Conservation (phyloP, 2,888 invertebrate species). For the Nomada fabriciana region DNA sequence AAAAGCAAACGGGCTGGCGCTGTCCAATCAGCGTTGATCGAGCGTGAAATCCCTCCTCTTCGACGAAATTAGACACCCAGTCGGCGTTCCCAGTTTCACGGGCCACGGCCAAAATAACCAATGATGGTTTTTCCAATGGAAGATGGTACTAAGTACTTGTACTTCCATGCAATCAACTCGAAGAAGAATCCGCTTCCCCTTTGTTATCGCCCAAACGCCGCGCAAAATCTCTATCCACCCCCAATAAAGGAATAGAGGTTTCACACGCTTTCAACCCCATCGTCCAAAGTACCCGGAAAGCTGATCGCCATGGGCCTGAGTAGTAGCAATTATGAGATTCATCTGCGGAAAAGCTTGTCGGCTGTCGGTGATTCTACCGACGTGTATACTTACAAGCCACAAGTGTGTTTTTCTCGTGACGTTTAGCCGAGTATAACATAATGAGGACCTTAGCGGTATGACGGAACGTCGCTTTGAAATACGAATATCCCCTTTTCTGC, state of each 20-base stretch:
- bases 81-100: slow-evolving; percentile 39
- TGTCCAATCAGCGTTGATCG: slow-evolving; percentile 69
- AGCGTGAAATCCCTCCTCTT: slow-evolving; percentile 71
- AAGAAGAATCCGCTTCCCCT: background rate
- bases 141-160: background rate
- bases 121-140: slow-evolving; percentile 55
- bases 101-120: slow-evolving; percentile 47
- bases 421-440: slow-evolving; percentile 67
- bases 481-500: slow-evolving; percentile 72
- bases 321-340: slow-evolving; percentile 2
- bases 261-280: too few relatives aligned
- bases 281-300: too few relatives aligned
- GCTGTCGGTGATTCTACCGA: slow-evolving; percentile 18
- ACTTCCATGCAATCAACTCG: background rate
- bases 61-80: slow-evolving; percentile 70
- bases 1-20: slow-evolving; percentile 54
- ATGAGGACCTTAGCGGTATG: slow-evolving; percentile 74
- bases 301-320: background rate
- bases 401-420: slow-evolving; percentile 49
- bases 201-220: background rate
- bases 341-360: slow-evolving; percentile 40
- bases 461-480: slow-evolving; percentile 78
- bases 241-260: background rate
- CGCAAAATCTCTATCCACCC: too few relatives aligned
- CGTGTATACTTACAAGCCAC: slow-evolving; percentile 4